phyloP scores from a whole-genome alignment of 1,140 invertebrate genomes.

The Rhopalosiphum padi region DNA sequence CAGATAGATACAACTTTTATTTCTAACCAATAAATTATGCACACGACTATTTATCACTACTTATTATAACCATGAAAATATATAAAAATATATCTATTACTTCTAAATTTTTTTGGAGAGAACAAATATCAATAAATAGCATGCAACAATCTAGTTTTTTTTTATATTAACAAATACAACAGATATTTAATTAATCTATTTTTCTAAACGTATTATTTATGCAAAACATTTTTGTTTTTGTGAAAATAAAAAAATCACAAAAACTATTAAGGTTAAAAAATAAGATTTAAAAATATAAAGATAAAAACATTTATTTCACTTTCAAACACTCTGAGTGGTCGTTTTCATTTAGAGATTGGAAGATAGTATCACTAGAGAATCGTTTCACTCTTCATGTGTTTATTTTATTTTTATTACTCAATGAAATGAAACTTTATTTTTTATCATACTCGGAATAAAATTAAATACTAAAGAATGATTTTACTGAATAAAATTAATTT shows the following conservation, averaged over 20 bases:
- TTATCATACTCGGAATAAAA: neutral
- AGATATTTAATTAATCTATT: neutral
- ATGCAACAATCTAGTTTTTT: no score
- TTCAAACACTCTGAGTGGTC: neutral
- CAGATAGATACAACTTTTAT: no score
- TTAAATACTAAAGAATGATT: neutral
- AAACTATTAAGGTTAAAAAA: neutral
- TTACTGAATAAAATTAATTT: neutral
- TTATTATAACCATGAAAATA: no score
- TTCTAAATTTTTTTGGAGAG: no score
- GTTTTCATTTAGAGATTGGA: conserved; percentile 14
- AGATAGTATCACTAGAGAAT: neutral
- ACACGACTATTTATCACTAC: no score
- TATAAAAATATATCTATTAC: no score
- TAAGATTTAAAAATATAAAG: neutral
- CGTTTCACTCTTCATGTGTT: neutral
- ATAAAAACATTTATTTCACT: neutral
- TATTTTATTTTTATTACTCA: neutral
- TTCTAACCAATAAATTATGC: no score
- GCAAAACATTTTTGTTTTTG: neutral
- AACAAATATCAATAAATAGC: no score
- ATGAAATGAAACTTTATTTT: neutral
- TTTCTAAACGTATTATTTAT: neutral
- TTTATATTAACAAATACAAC: no score
- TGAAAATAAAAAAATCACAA: neutral